Conservation (phyloP, 2,113 vertebrate genomes). For the Grammomys surdaster region DNA sequence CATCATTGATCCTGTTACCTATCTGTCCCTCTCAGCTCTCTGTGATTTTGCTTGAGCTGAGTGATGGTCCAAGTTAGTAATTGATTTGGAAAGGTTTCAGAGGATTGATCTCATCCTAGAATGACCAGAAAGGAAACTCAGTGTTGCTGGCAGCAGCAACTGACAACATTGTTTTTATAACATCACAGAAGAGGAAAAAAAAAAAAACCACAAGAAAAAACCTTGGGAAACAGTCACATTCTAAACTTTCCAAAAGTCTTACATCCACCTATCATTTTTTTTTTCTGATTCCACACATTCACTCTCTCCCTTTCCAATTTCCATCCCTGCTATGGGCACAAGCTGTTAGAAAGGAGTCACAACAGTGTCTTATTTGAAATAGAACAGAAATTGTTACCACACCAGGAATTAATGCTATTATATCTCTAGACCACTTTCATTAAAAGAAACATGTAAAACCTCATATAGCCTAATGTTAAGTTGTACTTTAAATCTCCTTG, state of each 20-base stretch:
- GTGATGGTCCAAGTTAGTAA: constrained; percentile 13
- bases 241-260: neutral
- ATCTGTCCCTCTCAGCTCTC: neutral
- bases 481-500: neutral
- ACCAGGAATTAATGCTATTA: neutral
- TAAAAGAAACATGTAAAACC: neutral
- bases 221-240: neutral
- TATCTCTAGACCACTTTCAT: neutral
- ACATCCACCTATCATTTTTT: neutral
- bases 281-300: neutral
- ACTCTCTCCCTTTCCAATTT: accelerated
- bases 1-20: neutral
- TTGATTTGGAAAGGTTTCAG: constrained; percentile 27
- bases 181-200: neutral
- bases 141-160: neutral
- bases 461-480: neutral
- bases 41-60: neutral
- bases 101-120: constrained; percentile 15
- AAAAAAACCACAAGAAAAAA: neutral
- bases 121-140: neutral
- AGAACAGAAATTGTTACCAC: neutral
- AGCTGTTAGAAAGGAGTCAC: neutral
- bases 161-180: neutral
- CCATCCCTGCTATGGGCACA: neutral
- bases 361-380: neutral